A percentile compares a stretch with the other conserved stretches of the same genome.
Evolutionary conservation across 2,113 vertebrate species (phyloP).

Genomic region (Xiphophorus couchianus): DNA sequence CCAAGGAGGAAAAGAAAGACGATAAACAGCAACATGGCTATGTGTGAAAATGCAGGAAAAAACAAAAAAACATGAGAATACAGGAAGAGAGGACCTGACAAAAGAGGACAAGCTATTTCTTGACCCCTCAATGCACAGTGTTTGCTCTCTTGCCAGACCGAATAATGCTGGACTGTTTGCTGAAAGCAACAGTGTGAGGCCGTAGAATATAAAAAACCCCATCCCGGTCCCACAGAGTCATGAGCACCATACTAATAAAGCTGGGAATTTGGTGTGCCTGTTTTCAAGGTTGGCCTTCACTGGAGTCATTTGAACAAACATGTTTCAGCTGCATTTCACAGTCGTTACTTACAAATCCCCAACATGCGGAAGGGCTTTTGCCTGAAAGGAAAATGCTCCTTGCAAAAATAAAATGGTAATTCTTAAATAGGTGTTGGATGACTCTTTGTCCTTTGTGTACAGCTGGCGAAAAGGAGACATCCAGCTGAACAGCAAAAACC

Average conservation of each 20-base stretch:
- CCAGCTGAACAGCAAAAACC: constrained; percentile 53
- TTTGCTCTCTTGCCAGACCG: constrained; percentile 79
- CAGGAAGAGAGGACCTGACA: constrained; percentile 49
- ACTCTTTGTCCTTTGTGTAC: constrained; percentile 61
- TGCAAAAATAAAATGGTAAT: constrained; percentile 55
- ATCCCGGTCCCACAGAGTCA: constrained; percentile 52
- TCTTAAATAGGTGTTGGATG: constrained; percentile 58
- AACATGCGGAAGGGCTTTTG: constrained; percentile 31
- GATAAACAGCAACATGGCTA: constrained; percentile 11
- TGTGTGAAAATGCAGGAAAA: constrained; percentile 49
- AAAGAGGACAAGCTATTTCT: constrained; percentile 60
- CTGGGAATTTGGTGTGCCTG: constrained; percentile 37
- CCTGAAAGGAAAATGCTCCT: constrained; percentile 30
- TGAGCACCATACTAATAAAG: constrained; percentile 74
- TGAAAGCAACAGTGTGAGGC: constrained; percentile 75
- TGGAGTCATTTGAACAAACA: constrained; percentile 52
- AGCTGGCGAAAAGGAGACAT: constrained; percentile 47
- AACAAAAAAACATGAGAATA: constrained; percentile 60
- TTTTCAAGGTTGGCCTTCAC: constrained; percentile 37
- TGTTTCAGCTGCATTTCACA: constrained; percentile 64
- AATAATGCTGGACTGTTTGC: constrained; percentile 81
- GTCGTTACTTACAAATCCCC: constrained; percentile 63
- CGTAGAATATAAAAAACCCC: constrained; percentile 69
- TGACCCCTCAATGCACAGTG: constrained; percentile 75
- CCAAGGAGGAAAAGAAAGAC: constrained; percentile 16